Percentiles rank a stretch among this genome's conserved stretches.
phyloP scores from a whole-genome alignment of 1,140 invertebrate genomes.

The Portunus trituberculatus region DNA sequence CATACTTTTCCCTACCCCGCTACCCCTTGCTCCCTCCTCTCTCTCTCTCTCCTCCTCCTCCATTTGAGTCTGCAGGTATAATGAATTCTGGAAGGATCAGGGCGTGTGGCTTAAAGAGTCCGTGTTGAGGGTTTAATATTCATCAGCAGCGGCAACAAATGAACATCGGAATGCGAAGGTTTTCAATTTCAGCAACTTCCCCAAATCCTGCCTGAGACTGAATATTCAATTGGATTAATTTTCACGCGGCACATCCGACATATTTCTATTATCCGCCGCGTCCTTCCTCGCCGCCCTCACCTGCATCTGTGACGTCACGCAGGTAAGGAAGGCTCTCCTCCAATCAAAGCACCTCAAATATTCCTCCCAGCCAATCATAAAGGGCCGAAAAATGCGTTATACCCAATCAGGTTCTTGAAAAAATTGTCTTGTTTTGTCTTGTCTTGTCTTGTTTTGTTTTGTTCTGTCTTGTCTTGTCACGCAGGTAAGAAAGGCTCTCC shows the following conservation, averaged over 20 bases:
- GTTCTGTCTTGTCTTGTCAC: not conserved
- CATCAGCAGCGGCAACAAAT: constrained; percentile 58
- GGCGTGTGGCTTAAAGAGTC: constrained; percentile 43
- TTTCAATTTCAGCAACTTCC: constrained; percentile 67
- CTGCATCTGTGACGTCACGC: not conserved
- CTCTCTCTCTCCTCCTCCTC: no score
- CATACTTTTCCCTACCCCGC: no score
- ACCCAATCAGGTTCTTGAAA: no score
- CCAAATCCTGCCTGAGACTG: constrained; percentile 48
- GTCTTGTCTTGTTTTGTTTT: no score
- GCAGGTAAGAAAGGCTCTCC: not conserved
- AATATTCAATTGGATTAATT: constrained; percentile 70
- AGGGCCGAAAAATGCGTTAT: no score
- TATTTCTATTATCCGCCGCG: constrained; percentile 59
- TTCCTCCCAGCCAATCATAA: not conserved
- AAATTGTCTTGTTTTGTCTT: no score
- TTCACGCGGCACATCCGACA: constrained; percentile 36
- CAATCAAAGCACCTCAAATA: not conserved
- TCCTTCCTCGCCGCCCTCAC: not conserved
- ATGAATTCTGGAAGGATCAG: constrained; percentile 53
- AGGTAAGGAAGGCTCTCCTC: not conserved
- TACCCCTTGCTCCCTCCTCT: no score
- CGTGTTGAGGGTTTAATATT: constrained; percentile 36
- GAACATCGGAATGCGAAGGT: constrained; percentile 68
- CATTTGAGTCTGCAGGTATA: not conserved